Evolutionary conservation across 2,113 vertebrate species (phyloP).

Genomic region (Oriolus oriolus): DNA sequence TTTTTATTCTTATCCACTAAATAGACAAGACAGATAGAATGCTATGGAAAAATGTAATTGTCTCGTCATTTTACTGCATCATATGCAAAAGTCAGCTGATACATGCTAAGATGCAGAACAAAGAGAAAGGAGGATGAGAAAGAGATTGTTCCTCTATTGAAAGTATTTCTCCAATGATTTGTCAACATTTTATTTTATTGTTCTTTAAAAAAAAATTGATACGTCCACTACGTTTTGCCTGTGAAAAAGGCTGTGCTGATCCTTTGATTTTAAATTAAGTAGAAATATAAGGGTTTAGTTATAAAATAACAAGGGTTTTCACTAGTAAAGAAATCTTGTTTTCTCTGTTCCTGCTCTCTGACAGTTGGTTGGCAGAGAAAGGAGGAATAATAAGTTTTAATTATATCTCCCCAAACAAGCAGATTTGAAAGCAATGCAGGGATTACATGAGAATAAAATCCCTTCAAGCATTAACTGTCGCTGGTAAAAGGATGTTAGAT

Average conservation of each 20-base stretch:
- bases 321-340: slow-evolving; percentile 53
- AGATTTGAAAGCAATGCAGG: slow-evolving; percentile 70
- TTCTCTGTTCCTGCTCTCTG: slow-evolving; percentile 55
- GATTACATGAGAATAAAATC: slow-evolving; percentile 66
- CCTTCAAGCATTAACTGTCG: slow-evolving; percentile 63
- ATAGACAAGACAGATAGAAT: background rate
- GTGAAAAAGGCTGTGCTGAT: background rate
- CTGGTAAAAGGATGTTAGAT: slow-evolving; percentile 61
- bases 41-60: background rate
- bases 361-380: slow-evolving; percentile 70
- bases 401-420: slow-evolving; percentile 71
- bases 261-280: slow-evolving; percentile 41
- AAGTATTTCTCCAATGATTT: background rate
- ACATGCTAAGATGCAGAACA: background rate
- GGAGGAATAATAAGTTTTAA: slow-evolving; percentile 73
- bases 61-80: background rate
- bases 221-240: slow-evolving; percentile 11
- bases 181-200: background rate
- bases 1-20: background rate
- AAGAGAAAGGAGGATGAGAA: slow-evolving; percentile 6
- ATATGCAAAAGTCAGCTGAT: background rate
- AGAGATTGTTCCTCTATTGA: background rate
- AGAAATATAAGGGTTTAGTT: slow-evolving; percentile 17
- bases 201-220: background rate
- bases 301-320: slow-evolving; percentile 47